Evolutionary conservation across 2,113 vertebrate species (phyloP), one percentile per base, ranked within the genome.

Genomic region (Albula goreensis): DNA sequence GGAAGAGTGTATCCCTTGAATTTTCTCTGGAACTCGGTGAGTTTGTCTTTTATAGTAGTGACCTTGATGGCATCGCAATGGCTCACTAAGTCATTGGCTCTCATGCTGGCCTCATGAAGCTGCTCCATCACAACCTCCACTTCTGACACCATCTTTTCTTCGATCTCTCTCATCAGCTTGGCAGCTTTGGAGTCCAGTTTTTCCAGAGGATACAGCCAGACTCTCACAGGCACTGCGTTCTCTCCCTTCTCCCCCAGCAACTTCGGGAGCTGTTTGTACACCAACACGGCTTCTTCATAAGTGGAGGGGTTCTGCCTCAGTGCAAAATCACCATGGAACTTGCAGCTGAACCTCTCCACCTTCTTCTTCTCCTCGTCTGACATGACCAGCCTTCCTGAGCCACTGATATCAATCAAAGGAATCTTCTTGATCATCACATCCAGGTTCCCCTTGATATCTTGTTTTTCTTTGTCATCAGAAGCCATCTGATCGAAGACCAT

Each of bases 371-470:
- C 86, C 0, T 48, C 15, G 4, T 90, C 84, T 74, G 11, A 86
- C 63, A 90, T 86, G 57, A 87, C 63, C 56, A 90, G 52, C 49
- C 57, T 52, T 82, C 49, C 88, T 19, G 85, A 0, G 19, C 88
- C 88, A n/a, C 88, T 81, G 80, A 88, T 52, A 49, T 85, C 78
- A 25, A 88, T 49, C 1, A 11, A 1, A 56, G 88, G 88, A 12
- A 90, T 90, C 17, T 79, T 85, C 57, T 86, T 86, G 31, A 91
- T 86, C 57, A 49, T 41, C 31, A 41, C 31, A 1, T 41, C 31
- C 31, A 41, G 31, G 31, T 41, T 41, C 31, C 31, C 31, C 31
- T 41, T 41, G 31, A 41, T 41, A 41, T 41, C 31, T 41, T 41
- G 31, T 41, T 41, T 41, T 41, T 19, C 0, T 60, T 60, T 17